Conservation (phyloP, 2,888 invertebrate genomes). For the Nudaria mundana region DNA sequence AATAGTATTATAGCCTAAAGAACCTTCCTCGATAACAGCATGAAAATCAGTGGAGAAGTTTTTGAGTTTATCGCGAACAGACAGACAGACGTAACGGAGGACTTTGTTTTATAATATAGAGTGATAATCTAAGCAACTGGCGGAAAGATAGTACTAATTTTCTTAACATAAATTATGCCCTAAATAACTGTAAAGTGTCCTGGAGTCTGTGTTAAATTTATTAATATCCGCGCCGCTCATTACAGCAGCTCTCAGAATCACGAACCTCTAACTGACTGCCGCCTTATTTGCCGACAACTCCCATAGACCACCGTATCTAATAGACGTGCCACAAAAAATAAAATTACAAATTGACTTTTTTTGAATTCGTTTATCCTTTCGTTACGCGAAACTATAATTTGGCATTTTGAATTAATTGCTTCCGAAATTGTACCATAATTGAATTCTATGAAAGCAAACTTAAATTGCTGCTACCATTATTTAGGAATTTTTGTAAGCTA, state of each 20-base stretch:
- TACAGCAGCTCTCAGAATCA: conserved; percentile 58
- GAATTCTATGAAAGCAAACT: conserved; percentile 1
- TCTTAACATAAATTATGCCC: conserved; percentile 52
- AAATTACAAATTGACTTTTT: not conserved
- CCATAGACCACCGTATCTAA: conserved; percentile 27
- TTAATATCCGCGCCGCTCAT: conserved; percentile 66
- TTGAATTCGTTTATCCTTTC: conserved; percentile 4
- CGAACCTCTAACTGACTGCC: conserved; percentile 72
- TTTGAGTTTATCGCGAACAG: too few relatives aligned
- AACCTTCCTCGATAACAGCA: too few relatives aligned
- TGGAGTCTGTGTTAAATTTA: conserved; percentile 54
- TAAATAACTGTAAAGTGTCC: conserved; percentile 66
- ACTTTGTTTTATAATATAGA: too few relatives aligned
- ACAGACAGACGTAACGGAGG: too few relatives aligned
- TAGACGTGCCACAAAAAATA: conserved; percentile 33
- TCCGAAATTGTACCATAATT: conserved; percentile 1
- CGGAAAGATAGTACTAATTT: conserved; percentile 40
- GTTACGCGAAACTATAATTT: conserved; percentile 2
- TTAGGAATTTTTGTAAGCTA: conserved; percentile 5
- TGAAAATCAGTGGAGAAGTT: too few relatives aligned
- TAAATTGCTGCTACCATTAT: conserved; percentile 10
- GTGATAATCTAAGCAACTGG: conserved; percentile 35
- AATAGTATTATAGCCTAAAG: too few relatives aligned
- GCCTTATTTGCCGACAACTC: conserved; percentile 73
- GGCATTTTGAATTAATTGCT: conserved; percentile 4